A percentile compares a stretch with the other conserved stretches of the same genome.
Evolutionary conservation across 2,113 vertebrate genomes (phyloP).

Genomic region (Terrapene triunguis): DNA sequence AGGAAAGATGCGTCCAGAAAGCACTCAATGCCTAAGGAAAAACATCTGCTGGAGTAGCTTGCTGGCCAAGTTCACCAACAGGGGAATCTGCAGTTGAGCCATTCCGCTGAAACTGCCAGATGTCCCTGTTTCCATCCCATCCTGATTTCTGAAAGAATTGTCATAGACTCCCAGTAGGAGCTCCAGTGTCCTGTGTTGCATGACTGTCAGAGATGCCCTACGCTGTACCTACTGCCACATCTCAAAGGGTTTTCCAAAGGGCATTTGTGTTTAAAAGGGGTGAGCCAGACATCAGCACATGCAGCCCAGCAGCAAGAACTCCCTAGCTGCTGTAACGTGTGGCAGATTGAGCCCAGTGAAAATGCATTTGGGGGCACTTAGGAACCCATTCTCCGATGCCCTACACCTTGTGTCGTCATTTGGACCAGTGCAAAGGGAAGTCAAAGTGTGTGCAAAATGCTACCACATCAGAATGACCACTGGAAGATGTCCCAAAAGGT

Average conservation of each 20-base stretch:
- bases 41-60: constrained; percentile 59
- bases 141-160: constrained; percentile 32
- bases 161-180: neutral
- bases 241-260: constrained; percentile 24
- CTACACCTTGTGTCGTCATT: neutral
- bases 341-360: neutral
- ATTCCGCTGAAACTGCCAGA: constrained; percentile 58
- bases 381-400: rapidly evolving
- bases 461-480: neutral
- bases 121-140: constrained; percentile 38
- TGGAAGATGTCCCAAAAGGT: neutral
- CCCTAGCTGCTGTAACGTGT: neutral
- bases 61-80: constrained; percentile 59
- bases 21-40: constrained; percentile 56
- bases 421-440: neutral
- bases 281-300: rapidly evolving
- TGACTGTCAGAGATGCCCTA: neutral
- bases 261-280: rapidly evolving
- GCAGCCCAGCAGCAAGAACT: neutral
- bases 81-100: constrained; percentile 73
- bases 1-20: constrained; percentile 44
- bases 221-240: rapidly evolving
- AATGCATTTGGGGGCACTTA: neutral
- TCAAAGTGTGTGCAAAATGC: neutral
- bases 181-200: neutral